Percentiles rank a stretch among this genome's conserved stretches.
phyloP scores from a whole-genome alignment of 1,140 invertebrate species.

The Magallana gigas region DNA sequence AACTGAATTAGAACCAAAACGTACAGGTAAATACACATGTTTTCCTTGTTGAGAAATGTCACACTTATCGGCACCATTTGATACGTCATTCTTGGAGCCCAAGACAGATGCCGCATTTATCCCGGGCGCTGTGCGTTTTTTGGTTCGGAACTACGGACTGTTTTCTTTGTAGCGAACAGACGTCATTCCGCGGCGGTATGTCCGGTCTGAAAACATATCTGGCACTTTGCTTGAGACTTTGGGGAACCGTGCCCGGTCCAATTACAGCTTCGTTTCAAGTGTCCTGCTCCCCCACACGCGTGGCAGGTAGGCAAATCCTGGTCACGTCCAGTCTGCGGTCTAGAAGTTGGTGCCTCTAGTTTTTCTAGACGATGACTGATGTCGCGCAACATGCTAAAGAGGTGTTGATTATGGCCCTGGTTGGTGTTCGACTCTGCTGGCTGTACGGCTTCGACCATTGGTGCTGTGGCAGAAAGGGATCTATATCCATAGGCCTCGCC shows the following conservation, averaged over 20 bases:
- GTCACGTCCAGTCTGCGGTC: no score
- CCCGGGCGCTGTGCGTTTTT: no score
- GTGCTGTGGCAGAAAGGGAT: neutral
- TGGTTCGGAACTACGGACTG: no score
- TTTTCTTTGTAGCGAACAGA: no score
- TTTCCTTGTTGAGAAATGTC: constrained; percentile 3
- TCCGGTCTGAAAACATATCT: no score
- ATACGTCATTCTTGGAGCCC: no score
- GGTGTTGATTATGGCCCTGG: neutral
- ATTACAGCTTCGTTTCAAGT: constrained; percentile 29
- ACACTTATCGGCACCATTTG: no score
- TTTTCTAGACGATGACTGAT: no score
- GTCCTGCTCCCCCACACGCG: constrained; percentile 29
- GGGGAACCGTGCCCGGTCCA: constrained; percentile 13
- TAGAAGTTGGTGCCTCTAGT: no score
- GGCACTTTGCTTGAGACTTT: neutral
- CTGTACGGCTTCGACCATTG: neutral
- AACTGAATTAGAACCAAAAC: constrained; percentile 7
- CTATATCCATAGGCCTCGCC: constrained; percentile 36
- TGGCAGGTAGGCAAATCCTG: neutral
- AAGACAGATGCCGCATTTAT: no score
- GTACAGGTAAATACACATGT: constrained; percentile 13
- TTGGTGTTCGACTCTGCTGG: neutral
- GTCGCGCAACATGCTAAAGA: neutral
- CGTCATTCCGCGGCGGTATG: no score